Percentiles rank a stretch among this genome's conserved stretches.
Evolutionary conservation across 2,797 vertebrate species (phyloP).

Genomic region (Mus spretus): DNA sequence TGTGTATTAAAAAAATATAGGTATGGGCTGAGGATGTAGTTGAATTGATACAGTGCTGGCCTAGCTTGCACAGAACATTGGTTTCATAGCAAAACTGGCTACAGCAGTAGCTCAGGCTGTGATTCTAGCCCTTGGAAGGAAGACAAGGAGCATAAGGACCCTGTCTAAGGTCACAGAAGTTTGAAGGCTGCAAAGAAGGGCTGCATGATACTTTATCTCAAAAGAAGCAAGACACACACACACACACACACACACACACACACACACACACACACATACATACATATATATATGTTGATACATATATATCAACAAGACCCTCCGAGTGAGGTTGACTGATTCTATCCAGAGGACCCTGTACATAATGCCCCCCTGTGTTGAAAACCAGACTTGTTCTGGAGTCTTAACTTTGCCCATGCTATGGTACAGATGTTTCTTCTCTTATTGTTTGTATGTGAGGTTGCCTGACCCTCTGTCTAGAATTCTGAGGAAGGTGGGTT

Average conservation of each 20-base stretch:
- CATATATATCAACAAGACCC: background rate
- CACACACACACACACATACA: no score
- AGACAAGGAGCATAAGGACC: background rate
- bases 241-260: no score
- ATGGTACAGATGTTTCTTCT: slow-evolving; percentile 24
- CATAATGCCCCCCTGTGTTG: background rate
- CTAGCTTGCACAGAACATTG: background rate
- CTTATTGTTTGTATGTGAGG: background rate
- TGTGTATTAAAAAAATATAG: slow-evolving; percentile 59
- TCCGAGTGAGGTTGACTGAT: background rate
- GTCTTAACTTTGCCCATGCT: background rate
- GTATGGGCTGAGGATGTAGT: background rate
- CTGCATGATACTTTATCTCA: background rate
- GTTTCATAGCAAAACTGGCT: background rate
- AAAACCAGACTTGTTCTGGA: slow-evolving; percentile 22
- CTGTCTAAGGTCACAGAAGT: background rate
- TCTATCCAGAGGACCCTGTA: background rate
- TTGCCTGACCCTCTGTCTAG: background rate
- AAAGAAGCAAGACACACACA: background rate
- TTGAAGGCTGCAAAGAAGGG: background rate
- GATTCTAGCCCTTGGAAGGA: background rate
- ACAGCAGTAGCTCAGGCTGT: background rate
- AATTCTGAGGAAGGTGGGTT: background rate
- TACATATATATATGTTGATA: background rate
- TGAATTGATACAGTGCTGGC: background rate